phyloP scores from a whole-genome alignment of 2,797 vertebrate genomes.

The Rhynchotus rufescens region DNA sequence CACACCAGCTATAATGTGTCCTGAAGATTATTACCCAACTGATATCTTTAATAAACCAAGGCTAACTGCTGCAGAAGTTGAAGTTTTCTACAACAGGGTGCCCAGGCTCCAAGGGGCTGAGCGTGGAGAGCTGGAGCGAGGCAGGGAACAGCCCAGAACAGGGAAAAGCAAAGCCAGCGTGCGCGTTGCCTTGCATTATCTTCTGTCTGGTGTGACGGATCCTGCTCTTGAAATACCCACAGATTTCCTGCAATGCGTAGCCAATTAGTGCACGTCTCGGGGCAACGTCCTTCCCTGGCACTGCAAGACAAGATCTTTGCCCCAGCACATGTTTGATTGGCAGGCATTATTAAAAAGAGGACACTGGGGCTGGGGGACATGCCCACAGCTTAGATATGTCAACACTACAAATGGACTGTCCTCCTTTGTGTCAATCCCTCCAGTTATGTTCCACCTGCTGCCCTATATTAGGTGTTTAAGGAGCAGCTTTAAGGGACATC shows the following conservation, averaged over 20 bases:
- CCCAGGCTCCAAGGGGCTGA: neutral
- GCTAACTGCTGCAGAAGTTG: neutral
- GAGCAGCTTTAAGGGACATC: slow-evolving; percentile 39
- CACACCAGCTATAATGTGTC: accelerated
- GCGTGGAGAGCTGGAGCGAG: neutral
- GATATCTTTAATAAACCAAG: neutral
- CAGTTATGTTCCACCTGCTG: slow-evolving; percentile 40
- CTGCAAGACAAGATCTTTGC: slow-evolving; percentile 9
- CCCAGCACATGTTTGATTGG: slow-evolving; percentile 49
- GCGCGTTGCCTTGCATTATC: neutral
- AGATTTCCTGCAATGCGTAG: slow-evolving; percentile 26
- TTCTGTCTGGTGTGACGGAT: neutral
- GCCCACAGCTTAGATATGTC: slow-evolving; percentile 65
- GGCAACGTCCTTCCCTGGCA: slow-evolving; percentile 39
- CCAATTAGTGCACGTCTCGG: slow-evolving; percentile 36
- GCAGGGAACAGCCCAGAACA: neutral
- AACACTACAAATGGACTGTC: slow-evolving; percentile 45
- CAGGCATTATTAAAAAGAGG: slow-evolving; percentile 61
- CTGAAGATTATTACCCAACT: neutral
- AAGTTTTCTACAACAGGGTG: too few species aligned
- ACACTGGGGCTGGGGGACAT: slow-evolving; percentile 52
- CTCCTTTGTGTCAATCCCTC: slow-evolving; percentile 14
- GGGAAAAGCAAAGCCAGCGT: neutral
- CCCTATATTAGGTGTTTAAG: neutral
- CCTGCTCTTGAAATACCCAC: neutral